phyloP scores from a whole-genome alignment of 2,113 vertebrate species.

The Falcunculus frontatus region DNA sequence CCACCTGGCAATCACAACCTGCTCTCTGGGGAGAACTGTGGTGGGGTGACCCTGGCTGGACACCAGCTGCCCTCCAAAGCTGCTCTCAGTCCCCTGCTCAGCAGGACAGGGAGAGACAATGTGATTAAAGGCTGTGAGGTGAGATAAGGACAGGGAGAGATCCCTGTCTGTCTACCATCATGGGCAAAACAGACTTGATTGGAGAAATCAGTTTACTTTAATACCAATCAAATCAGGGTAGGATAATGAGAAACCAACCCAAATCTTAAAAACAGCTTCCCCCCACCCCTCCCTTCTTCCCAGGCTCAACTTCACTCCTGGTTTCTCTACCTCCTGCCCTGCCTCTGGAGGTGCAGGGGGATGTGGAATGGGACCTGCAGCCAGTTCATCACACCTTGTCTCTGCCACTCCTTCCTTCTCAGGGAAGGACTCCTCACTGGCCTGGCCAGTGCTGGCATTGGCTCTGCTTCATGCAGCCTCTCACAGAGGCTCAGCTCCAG shows the following conservation, averaged over 20 bases:
- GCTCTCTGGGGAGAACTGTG: background rate
- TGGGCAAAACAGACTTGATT: background rate
- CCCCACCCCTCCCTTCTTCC: background rate
- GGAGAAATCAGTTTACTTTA: background rate
- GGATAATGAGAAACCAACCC: background rate
- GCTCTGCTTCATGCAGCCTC: background rate
- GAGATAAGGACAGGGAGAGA: background rate
- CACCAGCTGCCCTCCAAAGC: background rate
- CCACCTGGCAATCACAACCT: background rate
- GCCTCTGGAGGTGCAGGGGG: background rate
- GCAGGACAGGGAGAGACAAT: background rate
- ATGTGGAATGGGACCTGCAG: background rate
- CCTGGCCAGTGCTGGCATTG: background rate
- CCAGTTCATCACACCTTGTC: background rate
- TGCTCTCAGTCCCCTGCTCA: background rate
- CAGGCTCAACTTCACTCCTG: background rate
- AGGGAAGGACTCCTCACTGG: background rate
- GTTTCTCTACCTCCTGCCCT: background rate
- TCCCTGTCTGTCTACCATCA: rapidly evolving
- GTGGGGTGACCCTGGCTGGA: background rate
- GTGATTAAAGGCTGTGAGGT: background rate
- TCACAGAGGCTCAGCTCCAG: background rate
- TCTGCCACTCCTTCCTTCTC: background rate
- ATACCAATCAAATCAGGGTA: background rate
- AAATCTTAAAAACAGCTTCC: background rate